A percentile compares a stretch with the other conserved stretches of the same genome.
Evolutionary conservation across 2,113 vertebrate genomes (phyloP).

Genomic region (Aptenodytes patagonicus): DNA sequence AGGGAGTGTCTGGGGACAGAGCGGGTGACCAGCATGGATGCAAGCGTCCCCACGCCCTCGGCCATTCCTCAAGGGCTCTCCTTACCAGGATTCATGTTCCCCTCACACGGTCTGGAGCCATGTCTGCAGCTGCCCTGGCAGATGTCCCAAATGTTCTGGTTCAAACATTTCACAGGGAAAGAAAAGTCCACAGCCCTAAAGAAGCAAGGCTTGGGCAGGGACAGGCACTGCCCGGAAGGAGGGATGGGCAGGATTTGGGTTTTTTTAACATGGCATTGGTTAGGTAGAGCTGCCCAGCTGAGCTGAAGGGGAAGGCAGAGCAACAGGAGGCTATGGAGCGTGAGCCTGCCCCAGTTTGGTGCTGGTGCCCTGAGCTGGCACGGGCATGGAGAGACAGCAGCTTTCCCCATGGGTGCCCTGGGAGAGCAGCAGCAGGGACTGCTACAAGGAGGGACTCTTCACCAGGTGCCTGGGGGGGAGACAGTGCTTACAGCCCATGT

Average conservation of each 20-base stretch:
- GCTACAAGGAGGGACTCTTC: background rate
- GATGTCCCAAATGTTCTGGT: background rate
- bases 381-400: background rate
- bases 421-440: background rate
- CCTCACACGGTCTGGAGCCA: background rate
- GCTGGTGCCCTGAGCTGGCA: background rate
- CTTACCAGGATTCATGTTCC: background rate
- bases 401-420: background rate
- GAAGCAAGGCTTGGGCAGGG: background rate
- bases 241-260: no score
- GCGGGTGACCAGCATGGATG: rapidly evolving
- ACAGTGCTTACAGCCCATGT: background rate
- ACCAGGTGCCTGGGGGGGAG: background rate
- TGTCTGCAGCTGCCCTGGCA: background rate
- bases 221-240: background rate
- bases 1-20: background rate
- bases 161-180: background rate
- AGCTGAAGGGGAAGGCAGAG: background rate
- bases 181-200: background rate
- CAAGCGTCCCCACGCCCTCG: background rate
- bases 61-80: background rate
- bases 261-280: background rate
- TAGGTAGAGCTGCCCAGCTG: background rate
- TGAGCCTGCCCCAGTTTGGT: background rate
- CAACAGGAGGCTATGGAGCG: background rate